Evolutionary conservation across 2,113 vertebrate genomes (phyloP), one percentile per base, ranked within the genome.

Genomic region (Morphnarchus princeps): DNA sequence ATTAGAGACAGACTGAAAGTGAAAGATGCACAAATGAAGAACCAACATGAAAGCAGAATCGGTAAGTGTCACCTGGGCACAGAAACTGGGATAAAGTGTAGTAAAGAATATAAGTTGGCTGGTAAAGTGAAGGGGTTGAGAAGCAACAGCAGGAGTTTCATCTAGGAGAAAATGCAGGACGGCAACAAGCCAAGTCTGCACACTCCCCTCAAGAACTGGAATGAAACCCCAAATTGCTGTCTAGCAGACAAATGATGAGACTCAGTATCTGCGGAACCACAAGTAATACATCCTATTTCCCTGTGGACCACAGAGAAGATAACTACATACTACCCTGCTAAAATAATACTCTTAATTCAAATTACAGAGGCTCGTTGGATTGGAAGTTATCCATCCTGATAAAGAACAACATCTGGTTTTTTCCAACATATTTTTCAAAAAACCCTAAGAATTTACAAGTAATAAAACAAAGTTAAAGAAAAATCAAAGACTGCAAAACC

Each of bases 211-310:
- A 82, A 76, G 47, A 91, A 69, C 49, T 87, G 87, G 91, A 95
- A 90, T 16, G 47, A 96, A 96, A 96, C 14, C n/a, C 4, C 1
- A 87, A 79, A 82, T 10, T 81, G 40, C 84, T 85, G 83, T 92
- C 94, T 88, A 90, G 66, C 29, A 91, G 93, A 94, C 65, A 94
- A 96, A 96, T 74, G 65, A 20, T 38, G 50, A 95, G 45, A 87
- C 32, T 59, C 21, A 2, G 1, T 82, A 93, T 91, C 84, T 89
- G 69, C 65, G 87, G 61, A 94, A 77, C 77, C 1, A 0, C 62
- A 84, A 87, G 63, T 26, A 91, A 82, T 69, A 69, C 54, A 95
- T 63, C 32, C 94, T 63, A 49, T 61, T 79, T 87, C 87, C 73
- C 87, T 43, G 36, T 18, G 87, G 91, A 79, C 6, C 21, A 70